Percentiles rank a stretch among this genome's conserved stretches.
Conservation (phyloP, 2,888 invertebrate species). For the Cataglyphis cursor region DNA sequence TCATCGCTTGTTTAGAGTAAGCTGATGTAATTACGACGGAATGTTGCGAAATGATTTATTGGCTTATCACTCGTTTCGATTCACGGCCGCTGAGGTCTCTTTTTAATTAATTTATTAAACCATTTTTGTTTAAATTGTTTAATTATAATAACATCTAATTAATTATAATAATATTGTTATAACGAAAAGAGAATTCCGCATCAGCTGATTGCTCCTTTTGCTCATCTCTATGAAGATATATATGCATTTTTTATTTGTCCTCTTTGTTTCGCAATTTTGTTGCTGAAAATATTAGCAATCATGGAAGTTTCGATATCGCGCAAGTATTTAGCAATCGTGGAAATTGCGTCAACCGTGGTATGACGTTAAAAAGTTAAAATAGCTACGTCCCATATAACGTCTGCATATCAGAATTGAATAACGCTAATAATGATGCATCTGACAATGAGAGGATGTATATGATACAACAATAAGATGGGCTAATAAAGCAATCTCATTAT, state of each 20-base stretch:
- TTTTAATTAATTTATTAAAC: conserved; percentile 74
- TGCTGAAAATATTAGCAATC: not conserved
- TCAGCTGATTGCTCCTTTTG: not conserved
- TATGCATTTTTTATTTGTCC: not conserved
- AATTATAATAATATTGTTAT: conserved; percentile 24
- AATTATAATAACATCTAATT: conserved; percentile 53
- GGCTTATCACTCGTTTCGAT: conserved; percentile 68
- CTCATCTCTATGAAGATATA: not conserved
- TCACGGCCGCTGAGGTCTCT: conserved; percentile 43
- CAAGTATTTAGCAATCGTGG: not conserved
- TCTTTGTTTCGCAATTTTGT: not conserved
- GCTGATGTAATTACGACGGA: conserved; percentile 72
- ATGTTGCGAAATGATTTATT: conserved; percentile 68
- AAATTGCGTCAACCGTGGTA: conserved; percentile 20
- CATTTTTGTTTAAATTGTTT: conserved; percentile 66
- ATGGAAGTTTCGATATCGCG: not conserved
- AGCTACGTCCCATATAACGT: not conserved
- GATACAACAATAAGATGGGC: not conserved
- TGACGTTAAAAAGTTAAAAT: not conserved
- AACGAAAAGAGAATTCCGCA: conserved; percentile 34
- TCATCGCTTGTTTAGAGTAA: conserved; percentile 24
- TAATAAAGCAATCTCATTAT: conserved; percentile 28
- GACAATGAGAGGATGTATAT: not conserved
- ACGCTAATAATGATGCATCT: not conserved
- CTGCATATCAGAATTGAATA: not conserved